Conservation (phyloP, 2,113 vertebrate genomes). For the Pipa parva region DNA sequence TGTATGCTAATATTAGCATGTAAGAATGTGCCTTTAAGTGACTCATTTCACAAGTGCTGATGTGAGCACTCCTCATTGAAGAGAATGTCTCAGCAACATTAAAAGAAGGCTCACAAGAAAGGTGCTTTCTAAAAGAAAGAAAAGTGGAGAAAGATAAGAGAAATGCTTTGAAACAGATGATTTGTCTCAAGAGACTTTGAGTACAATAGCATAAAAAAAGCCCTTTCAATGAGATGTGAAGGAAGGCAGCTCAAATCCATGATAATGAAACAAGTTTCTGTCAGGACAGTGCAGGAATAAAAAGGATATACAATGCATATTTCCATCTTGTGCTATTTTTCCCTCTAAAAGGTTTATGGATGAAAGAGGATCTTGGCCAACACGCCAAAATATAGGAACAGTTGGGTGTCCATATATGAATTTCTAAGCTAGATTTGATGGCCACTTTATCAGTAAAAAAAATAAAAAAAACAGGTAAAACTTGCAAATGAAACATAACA, state of each 20-base stretch:
- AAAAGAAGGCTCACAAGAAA: constrained; percentile 26
- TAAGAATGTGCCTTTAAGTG: constrained; percentile 23
- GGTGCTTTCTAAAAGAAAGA: constrained; percentile 35
- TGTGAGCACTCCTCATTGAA: constrained; percentile 4
- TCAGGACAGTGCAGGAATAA: constrained; percentile 30
- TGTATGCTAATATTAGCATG: constrained; percentile 15
- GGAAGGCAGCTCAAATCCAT: constrained; percentile 36
- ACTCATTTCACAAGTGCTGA: constrained; percentile 7
- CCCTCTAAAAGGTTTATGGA: background rate
- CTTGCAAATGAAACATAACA: too few species aligned
- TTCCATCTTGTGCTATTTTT: constrained; percentile 25
- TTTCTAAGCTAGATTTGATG: background rate
- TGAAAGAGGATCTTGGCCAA: constrained; percentile 7
- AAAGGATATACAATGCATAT: constrained; percentile 13
- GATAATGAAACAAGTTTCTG: constrained; percentile 41
- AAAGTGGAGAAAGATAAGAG: constrained; percentile 38
- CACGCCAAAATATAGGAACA: background rate
- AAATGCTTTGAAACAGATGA: constrained; percentile 41
- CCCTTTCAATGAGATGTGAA: constrained; percentile 31
- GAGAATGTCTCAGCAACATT: constrained; percentile 3
- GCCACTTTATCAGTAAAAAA: background rate
- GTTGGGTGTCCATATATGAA: background rate
- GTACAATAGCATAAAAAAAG: constrained; percentile 35
- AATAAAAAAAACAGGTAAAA: too few species aligned
- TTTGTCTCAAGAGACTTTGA: constrained; percentile 39